Base-by-base conservation (phyloP, 2,797 vertebrate genomes). In the Helarctos malayanus region DNA sequence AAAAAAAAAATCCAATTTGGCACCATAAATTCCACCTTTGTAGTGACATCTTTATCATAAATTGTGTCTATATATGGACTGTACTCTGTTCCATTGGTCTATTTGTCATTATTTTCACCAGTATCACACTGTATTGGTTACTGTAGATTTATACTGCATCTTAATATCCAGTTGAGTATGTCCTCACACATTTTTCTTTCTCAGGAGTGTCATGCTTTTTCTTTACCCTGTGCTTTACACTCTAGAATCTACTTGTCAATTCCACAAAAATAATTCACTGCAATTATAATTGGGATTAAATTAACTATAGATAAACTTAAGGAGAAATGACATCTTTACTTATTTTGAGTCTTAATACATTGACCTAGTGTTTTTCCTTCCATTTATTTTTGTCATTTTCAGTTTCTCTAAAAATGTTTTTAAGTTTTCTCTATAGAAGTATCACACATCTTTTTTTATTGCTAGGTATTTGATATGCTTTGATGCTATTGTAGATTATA, bases 161-260 rank as follows among this genome's bases (percentile, higher is more conserved):
- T 89, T 89, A 85, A 96, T 56, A 80, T 80, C 56, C 49, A 84
- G 35, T 61, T 45, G 16, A 49, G 15, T 38, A 38, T 63, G 32
- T 49, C 19, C 18, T 76, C 56, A 61, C 14, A 85, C 14, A 63
- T 61, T 71, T n/a, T 83, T 86, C 35, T 81, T 63, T 73, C 71
- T 85, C 61, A 73, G 2, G n/a, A 73, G 7, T 32, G 13, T 52
- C 35, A 41, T 38, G 16, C 11, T 59, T 93, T n/a, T 56, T 90
- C 45, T 81, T 49, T 38, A 96, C 11, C 45, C 47, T 71, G 23
- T 73, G 23, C 69, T 23, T 75, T 88, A 47, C 47, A 65, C 41
- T 93, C 85, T 79, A 80, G 45, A 93, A 68, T 79, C 54, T 13
- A 41, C 56, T 75, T 85, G 38, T 90, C 81, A 85, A 13, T 69